phyloP scores from a whole-genome alignment of 2,797 vertebrate species.

The Coilia nasus region DNA sequence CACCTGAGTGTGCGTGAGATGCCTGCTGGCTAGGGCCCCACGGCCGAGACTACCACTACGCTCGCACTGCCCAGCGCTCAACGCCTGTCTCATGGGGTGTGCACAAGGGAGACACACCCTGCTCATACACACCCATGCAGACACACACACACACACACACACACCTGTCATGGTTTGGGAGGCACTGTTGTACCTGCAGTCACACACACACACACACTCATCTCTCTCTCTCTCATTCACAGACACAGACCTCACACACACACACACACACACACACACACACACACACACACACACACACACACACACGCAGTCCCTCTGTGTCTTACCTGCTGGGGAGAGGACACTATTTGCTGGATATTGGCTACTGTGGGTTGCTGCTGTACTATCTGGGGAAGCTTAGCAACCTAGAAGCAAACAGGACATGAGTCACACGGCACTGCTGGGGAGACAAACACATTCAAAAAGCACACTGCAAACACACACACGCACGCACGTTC shows the following conservation, averaged over 20 bases:
- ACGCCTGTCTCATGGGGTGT: not conserved
- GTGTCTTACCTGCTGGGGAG: conserved; percentile 82
- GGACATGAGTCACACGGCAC: conserved; percentile 51
- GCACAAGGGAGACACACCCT: not conserved
- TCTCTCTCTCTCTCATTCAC: no score
- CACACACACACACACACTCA: not conserved
- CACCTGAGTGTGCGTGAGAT: not conserved
- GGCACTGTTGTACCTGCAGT: no score
- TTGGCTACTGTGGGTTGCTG: conserved; percentile 85
- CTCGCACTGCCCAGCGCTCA: not conserved
- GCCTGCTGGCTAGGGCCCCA: not conserved
- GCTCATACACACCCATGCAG: not conserved
- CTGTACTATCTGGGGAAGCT: conserved; percentile 91
- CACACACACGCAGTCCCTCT: not conserved
- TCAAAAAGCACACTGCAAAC: not conserved
- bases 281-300: not conserved
- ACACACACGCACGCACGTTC: not conserved
- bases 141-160: not conserved
- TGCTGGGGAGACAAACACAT: conserved; percentile 11
- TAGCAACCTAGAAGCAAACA: conserved; percentile 80
- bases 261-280: not conserved
- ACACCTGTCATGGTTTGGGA: no score
- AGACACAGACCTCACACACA: not conserved
- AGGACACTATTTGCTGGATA: conserved; percentile 90
- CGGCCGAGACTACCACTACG: not conserved